These are phyloP conservation scores for Incurvaria masculella DNA, from an alignment of 2,888 invertebrate genomes.

Conservation along the genomic window DNA sequence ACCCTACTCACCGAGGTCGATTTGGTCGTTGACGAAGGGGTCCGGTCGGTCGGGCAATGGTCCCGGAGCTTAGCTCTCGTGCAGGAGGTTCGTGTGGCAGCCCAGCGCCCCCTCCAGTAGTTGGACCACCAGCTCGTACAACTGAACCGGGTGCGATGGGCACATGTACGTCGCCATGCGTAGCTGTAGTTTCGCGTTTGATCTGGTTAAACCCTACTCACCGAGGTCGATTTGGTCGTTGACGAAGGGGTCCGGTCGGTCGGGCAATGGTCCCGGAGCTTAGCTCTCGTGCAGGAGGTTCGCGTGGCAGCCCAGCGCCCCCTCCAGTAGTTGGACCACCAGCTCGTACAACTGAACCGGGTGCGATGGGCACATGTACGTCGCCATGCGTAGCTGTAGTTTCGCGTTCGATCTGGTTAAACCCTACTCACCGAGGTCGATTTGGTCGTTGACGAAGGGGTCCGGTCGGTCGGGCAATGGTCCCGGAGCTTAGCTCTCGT, in stretches of 20 bases:
- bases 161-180: constrained; percentile 60
- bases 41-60: constrained; percentile 47
- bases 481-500: constrained; percentile 58
- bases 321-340: constrained; percentile 53
- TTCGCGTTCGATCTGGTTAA: no score
- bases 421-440: constrained; percentile 60
- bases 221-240: constrained; percentile 55
- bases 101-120: constrained; percentile 51
- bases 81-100: constrained; percentile 46
- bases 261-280: constrained; percentile 44
- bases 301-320: constrained; percentile 41
- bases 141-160: constrained; percentile 58
- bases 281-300: constrained; percentile 58
- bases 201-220: no score
- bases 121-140: constrained; percentile 55
- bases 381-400: constrained; percentile 49
- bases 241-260: constrained; percentile 54
- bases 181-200: constrained; percentile 39
- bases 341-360: constrained; percentile 59
- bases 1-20: constrained; percentile 60
- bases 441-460: constrained; percentile 50
- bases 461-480: constrained; percentile 47
- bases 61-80: constrained; percentile 58
- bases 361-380: constrained; percentile 61
- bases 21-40: constrained; percentile 50